Conservation (phyloP, 64 coral and sea anemone genomes). For the Stylophora pistillata region DNA sequence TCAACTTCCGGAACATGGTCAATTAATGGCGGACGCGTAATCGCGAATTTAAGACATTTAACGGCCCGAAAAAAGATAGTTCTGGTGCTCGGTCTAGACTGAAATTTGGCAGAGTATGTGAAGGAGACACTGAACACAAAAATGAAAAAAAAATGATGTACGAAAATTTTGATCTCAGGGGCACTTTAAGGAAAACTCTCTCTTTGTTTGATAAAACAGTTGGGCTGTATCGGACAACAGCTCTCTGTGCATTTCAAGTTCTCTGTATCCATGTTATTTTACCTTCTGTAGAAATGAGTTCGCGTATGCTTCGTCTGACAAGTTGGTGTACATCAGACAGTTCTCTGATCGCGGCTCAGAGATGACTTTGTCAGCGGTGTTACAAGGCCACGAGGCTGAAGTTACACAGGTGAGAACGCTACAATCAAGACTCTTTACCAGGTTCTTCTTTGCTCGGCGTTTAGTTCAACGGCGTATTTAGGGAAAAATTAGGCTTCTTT, state of each 20-base stretch:
- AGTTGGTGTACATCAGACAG: slow-evolving; percentile 92
- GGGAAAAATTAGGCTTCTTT: too few relatives aligned
- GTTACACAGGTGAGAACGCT: slow-evolving; percentile 82
- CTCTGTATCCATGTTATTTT: neutral
- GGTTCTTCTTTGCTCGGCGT: neutral
- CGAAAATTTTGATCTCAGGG: too few relatives aligned
- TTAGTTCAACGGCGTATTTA: neutral
- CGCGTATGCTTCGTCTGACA: slow-evolving; percentile 93
- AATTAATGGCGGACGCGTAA: too few relatives aligned
- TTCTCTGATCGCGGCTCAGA: slow-evolving; percentile 90
- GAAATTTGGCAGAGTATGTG: too few relatives aligned
- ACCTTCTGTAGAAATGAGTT: slow-evolving; percentile 80
- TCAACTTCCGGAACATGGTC: too few relatives aligned
- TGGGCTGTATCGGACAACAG: neutral
- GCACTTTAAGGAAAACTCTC: neutral
- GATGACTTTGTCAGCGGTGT: slow-evolving; percentile 83
- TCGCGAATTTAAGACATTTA: too few relatives aligned
- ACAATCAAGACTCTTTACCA: neutral
- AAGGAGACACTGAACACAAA: too few relatives aligned
- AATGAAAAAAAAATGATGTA: too few relatives aligned
- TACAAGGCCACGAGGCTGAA: slow-evolving; percentile 97
- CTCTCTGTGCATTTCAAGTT: neutral
- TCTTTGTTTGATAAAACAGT: neutral
- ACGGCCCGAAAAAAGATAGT: too few relatives aligned
- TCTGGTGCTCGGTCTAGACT: too few relatives aligned